These are phyloP conservation scores for Agapornis canus DNA, from an alignment of 2,797 vertebrate genomes.

Conservation along the genomic window DNA sequence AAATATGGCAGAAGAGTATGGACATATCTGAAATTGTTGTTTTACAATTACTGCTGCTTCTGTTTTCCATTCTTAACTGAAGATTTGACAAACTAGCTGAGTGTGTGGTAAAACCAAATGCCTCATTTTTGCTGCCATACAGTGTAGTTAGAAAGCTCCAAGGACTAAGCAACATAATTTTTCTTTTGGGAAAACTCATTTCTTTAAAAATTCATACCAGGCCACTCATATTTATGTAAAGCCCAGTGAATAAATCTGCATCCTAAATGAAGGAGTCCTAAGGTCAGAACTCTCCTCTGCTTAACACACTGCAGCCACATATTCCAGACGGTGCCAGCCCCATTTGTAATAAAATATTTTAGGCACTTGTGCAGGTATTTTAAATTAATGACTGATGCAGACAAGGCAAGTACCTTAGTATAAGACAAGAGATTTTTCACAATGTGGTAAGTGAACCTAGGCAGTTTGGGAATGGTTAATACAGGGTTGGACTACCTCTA, in stretches of 20 bases:
- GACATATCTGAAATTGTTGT: background rate
- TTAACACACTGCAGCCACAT: background rate
- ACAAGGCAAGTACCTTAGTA: background rate
- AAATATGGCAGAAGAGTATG: background rate
- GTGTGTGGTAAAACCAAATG: background rate
- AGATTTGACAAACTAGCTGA: background rate
- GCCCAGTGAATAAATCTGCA: background rate
- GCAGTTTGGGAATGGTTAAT: background rate
- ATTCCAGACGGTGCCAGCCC: background rate
- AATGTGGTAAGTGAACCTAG: background rate
- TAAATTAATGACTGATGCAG: background rate
- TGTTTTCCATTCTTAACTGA: background rate
- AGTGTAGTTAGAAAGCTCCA: background rate
- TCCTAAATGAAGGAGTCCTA: background rate
- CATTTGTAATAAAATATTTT: background rate
- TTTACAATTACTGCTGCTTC: background rate
- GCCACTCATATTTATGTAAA: background rate
- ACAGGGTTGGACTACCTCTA: background rate
- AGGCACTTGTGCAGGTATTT: background rate
- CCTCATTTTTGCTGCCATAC: background rate
- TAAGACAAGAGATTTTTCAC: background rate
- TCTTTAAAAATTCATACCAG: background rate
- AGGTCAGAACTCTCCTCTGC: background rate
- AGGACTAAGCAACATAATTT: background rate
- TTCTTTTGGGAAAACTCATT: background rate